Evolutionary conservation across 92 coral and sea anemone genomes (phyloP), one percentile per base, ranked within the genome.

Genomic region (Anthopleura xanthogrammica): DNA sequence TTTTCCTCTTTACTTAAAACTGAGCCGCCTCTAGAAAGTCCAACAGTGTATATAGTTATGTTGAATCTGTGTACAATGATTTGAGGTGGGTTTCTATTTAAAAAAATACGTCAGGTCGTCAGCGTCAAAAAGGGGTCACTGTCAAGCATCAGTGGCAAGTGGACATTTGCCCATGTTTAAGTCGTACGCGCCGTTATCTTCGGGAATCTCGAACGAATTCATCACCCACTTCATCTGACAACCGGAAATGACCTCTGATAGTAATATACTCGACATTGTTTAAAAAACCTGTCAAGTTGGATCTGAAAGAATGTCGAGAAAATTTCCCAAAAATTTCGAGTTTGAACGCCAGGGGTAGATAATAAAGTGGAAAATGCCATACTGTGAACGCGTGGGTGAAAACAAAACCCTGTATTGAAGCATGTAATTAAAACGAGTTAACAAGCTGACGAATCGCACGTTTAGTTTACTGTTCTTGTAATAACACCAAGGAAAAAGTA

Each of bases 331-430:
- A 23, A 68, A 68, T 1, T 23, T 68, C 12, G 74, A 36, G 42
- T 68, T 68, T 29, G 46, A 29, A 68, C 16, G 16, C 46, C 29
- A 68, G 74, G 16, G 42, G 46, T 12, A 29, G 24, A 10, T 23
- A 68, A 23, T 23, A 13, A 13, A 36, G 43, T 68, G 42, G 16
- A 68, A 36, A 12, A 36, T 68, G 10, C 74, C 41, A 68, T 11
- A 24, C 74, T 68, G 74, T 36, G 42, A 68, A 36, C 5, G 74
- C 74, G 74, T 68, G 74, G 74, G 74, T 68, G 74, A 68, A 68
- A 68, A 36, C 42, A 68, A 68, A 68, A 9, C 65, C 65, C 65
- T 10, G 11, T 23, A 22, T 65, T 23, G 41, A 60, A 62, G 29
- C 2, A 62, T 62, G 24, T 62, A 20, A n/a, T 62, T 4, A 20